Conservation (phyloP, 2,888 invertebrate genomes). For the Caenorhabditis sp. region DNA sequence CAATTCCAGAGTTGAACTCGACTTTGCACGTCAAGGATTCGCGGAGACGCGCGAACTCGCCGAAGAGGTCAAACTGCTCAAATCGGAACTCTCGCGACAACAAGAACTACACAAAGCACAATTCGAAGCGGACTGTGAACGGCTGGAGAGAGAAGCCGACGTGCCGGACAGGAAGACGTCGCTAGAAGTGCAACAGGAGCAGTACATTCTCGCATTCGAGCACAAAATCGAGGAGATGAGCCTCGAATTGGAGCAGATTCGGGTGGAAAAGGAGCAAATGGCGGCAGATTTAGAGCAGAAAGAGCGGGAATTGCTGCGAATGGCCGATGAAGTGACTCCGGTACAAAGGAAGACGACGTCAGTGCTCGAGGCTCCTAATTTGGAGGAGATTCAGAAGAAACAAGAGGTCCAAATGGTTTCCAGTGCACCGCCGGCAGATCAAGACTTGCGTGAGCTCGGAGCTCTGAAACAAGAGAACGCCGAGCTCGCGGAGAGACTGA, state of each 20-base stretch:
- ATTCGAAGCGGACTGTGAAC: conserved; percentile 30
- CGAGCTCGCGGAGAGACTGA: not conserved
- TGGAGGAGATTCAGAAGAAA: conserved; percentile 12
- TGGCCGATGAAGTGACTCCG: conserved; percentile 11
- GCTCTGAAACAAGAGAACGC: conserved; percentile 4
- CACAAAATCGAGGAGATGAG: conserved; percentile 38
- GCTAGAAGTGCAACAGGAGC: conserved; percentile 61
- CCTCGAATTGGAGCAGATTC: conserved; percentile 5
- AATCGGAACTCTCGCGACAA: conserved; percentile 23
- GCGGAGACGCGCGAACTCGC: conserved; percentile 29
- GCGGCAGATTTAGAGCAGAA: too few species aligned
- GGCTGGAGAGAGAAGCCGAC: conserved; percentile 54
- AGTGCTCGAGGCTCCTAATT: conserved; percentile 18
- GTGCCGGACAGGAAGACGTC: conserved; percentile 54
- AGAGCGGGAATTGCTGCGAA: too few species aligned
- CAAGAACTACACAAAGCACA: conserved; percentile 27
- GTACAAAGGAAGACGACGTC: conserved; percentile 24
- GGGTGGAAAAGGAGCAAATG: not conserved
- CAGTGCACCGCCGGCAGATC: not conserved
- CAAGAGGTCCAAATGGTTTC: conserved; percentile 15
- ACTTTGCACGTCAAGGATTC: conserved; percentile 36
- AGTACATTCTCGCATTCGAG: conserved; percentile 61
- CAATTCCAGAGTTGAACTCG: conserved; percentile 39
- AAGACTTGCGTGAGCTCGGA: conserved; percentile 7
- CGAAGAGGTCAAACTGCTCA: conserved; percentile 34